Evolutionary conservation across 2,888 invertebrate species (phyloP).

Genomic region (Timema cristinae): DNA sequence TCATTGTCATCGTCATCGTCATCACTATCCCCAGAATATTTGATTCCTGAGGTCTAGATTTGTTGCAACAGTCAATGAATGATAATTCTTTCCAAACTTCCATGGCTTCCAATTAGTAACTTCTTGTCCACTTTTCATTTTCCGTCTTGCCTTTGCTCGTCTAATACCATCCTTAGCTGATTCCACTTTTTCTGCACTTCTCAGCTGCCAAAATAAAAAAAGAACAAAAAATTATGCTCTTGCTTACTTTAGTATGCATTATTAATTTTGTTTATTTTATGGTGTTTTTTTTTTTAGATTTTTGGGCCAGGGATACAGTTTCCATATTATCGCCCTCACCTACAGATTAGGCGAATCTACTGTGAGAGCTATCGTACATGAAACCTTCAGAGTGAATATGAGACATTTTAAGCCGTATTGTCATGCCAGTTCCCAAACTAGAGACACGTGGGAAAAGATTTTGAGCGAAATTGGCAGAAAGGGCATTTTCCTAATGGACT

Average conservation of each 20-base stretch:
- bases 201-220: not conserved
- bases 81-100: no score
- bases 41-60: not conserved
- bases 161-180: not conserved
- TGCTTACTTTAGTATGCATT: not conserved
- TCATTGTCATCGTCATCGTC: not conserved
- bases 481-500: not conserved
- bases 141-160: not conserved
- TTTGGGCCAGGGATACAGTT: not conserved
- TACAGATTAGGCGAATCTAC: not conserved
- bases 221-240: not conserved
- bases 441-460: not conserved
- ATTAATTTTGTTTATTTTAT: no score
- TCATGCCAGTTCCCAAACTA: not conserved
- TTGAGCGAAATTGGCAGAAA: not conserved
- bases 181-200: not conserved
- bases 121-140: not conserved
- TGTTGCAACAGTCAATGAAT: not conserved
- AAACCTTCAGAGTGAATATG: not conserved
- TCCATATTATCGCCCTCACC: not conserved
- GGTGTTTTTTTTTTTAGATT: not conserved
- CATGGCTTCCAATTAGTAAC: not conserved
- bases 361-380: not conserved
- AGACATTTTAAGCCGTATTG: not conserved
- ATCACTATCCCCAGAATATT: not conserved